A percentile compares a stretch with the other conserved stretches of the same genome.
These are phyloP conservation scores for Cecropterus lyciades DNA, from an alignment of 1,140 invertebrate genomes.

Conservation along the genomic window DNA sequence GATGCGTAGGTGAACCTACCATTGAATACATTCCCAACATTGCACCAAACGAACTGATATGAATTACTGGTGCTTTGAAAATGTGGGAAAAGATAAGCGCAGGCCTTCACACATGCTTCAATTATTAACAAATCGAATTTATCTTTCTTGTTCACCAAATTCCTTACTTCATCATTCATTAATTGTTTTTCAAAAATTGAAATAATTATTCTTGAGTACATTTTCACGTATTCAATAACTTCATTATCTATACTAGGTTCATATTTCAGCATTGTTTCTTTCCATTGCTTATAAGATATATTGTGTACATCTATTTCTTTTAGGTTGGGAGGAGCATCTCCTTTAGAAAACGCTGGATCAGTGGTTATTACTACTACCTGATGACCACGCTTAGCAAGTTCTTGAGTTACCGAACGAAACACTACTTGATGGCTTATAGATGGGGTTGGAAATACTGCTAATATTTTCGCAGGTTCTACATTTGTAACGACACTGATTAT, in stretches of 20 bases:
- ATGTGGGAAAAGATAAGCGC: slow-evolving; percentile 60
- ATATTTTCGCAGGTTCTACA: slow-evolving; percentile 57
- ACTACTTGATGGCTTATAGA: too few species aligned
- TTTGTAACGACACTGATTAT: slow-evolving; percentile 8
- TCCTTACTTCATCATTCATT: slow-evolving; percentile 45
- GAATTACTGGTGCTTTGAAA: slow-evolving; percentile 73
- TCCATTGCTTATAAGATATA: slow-evolving; percentile 48
- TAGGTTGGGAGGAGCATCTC: slow-evolving; percentile 44
- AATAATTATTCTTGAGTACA: neutral
- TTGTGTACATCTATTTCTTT: slow-evolving; percentile 59
- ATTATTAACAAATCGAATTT: slow-evolving; percentile 65
- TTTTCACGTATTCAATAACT: slow-evolving; percentile 6
- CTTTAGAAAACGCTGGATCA: slow-evolving; percentile 48
- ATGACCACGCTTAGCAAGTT: slow-evolving; percentile 48
- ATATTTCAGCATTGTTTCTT: slow-evolving; percentile 31
- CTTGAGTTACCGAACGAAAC: slow-evolving; percentile 62
- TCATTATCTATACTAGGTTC: slow-evolving; percentile 11
- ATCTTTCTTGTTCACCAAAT: slow-evolving; percentile 51
- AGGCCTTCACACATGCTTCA: slow-evolving; percentile 48
- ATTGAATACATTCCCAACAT: slow-evolving; percentile 32
- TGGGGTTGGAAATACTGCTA: slow-evolving; percentile 76
- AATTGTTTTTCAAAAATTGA: slow-evolving; percentile 48
- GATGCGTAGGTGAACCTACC: slow-evolving; percentile 74
- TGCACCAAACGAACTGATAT: slow-evolving; percentile 61
- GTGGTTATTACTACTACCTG: slow-evolving; percentile 64